Evolutionary conservation across 2,888 invertebrate species (phyloP).

Genomic region (Stenoptilia bipunctidactyla): DNA sequence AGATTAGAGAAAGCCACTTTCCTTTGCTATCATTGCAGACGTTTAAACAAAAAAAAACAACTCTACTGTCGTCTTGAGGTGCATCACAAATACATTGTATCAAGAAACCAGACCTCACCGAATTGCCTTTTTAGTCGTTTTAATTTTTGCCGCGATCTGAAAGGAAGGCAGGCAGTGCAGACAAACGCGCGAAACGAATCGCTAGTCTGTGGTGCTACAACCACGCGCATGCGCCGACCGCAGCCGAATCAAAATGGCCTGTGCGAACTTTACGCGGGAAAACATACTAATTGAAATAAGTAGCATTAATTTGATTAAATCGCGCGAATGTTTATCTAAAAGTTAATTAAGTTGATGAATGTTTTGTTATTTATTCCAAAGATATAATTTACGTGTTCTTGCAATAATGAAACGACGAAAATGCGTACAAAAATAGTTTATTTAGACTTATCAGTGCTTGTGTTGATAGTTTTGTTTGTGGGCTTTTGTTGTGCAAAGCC

Average conservation of each 20-base stretch:
- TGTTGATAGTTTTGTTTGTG: not conserved
- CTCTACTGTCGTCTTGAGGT: too few species aligned
- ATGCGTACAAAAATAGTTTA: constrained; percentile 37
- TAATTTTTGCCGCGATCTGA: not conserved
- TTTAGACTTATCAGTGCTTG: not conserved
- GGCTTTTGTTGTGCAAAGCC: too few species aligned
- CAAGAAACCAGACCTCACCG: not conserved
- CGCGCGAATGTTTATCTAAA: too few species aligned
- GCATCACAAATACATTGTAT: not conserved
- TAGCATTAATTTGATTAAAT: too few species aligned
- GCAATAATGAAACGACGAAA: constrained; percentile 41
- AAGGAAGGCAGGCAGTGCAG: not conserved
- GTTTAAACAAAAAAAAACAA: not conserved
- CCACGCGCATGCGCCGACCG: not conserved
- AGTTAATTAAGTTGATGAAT: too few species aligned
- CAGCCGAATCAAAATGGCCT: not conserved
- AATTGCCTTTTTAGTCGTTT: not conserved
- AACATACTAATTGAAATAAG: not conserved
- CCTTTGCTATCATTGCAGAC: not conserved
- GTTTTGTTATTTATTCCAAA: too few species aligned
- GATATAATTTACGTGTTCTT: constrained; percentile 5
- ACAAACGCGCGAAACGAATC: not conserved
- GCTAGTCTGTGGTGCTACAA: not conserved
- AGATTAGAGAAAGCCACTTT: not conserved
- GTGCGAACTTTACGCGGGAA: not conserved